Base-by-base conservation (phyloP, 1,140 invertebrate species). In the Proctacanthus coquilletti region DNA sequence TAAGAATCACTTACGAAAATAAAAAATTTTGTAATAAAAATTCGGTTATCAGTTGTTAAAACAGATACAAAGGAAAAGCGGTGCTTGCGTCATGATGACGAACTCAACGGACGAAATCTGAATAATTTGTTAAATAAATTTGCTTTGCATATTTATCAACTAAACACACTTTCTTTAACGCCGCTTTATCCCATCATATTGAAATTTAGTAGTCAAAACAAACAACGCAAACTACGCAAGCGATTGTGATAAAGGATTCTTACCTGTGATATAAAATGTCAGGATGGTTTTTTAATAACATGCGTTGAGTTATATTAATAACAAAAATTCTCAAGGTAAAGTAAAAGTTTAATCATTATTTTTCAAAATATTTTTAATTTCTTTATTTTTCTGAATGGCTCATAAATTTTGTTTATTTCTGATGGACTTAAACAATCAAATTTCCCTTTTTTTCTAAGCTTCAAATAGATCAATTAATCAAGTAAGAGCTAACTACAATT, bases 111-210 rank as follows among this genome's bases (percentile, higher is more conserved):
- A 39, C 45, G 40, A 47, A 53, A 36, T 46, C 44, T 42, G 42
- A 50, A 49, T 38, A 53, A 53, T 51, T 53, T 50, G 49, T 49
- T 51, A 51, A 51, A 49, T n/a, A n/a, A n/a, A n/a, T n/a, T n/a
- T n/a, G n/a, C n/a, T n/a, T n/a, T n/a, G n/a, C n/a, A n/a, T n/a
- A n/a, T n/a, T n/a, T n/a, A n/a, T n/a, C n/a, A n/a, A n/a, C n/a
- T n/a, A n/a, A n/a, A n/a, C n/a, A n/a, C n/a, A n/a, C n/a, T n/a
- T n/a, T n/a, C n/a, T n/a, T n/a, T n/a, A n/a, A n/a, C n/a, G n/a
- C n/a, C n/a, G n/a, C n/a, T n/a, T 51, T 51, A 53, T 51, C 47
- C 41, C 36, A 51, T 53, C 44, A 40, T 41, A 25, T 33, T 6
- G 20, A 33, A 11, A 32, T 17, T 34, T 40, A 40, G 32, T 34